These are phyloP conservation scores for Labroides dimidiatus DNA, from an alignment of 2,797 vertebrate species.

Conservation along the genomic window DNA sequence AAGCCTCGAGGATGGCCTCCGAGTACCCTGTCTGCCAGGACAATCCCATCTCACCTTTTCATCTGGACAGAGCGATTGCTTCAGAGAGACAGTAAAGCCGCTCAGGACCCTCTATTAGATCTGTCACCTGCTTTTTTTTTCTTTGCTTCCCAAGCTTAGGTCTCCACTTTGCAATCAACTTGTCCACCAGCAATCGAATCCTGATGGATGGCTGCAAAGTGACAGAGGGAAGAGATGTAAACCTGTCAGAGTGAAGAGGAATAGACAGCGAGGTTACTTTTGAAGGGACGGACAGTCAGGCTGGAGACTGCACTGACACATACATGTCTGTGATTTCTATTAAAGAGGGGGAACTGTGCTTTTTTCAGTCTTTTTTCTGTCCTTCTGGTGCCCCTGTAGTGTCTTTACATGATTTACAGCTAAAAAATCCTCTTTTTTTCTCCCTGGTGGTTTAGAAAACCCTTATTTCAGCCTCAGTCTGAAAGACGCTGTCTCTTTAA, in stretches of 20 bases:
- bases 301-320: conserved; percentile 7
- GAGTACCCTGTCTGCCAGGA: conserved; percentile 35
- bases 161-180: conserved; percentile 64
- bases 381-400: no score
- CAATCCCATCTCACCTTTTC: conserved; percentile 48
- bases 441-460: no score
- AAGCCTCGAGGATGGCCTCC: conserved; percentile 50
- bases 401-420: no score
- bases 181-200: conserved; percentile 61
- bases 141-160: conserved; percentile 58
- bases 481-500: no score
- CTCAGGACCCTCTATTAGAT: conserved; percentile 51
- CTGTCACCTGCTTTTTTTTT: conserved; percentile 47
- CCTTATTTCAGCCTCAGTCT: no score
- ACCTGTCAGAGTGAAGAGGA: conserved; percentile 15
- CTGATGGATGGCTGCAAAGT: conserved; percentile 65
- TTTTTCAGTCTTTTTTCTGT: no score
- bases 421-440: no score
- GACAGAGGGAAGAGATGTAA: conserved; percentile 35
- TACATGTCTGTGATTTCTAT: background rate
- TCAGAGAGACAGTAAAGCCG: conserved; percentile 32
- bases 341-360: no score
- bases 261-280: conserved; percentile 32
- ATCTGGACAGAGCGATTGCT: conserved; percentile 47
- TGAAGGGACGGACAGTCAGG: conserved; percentile 14